Base-by-base conservation (phyloP, 2,113 vertebrate species). In the Sitta europaea region DNA sequence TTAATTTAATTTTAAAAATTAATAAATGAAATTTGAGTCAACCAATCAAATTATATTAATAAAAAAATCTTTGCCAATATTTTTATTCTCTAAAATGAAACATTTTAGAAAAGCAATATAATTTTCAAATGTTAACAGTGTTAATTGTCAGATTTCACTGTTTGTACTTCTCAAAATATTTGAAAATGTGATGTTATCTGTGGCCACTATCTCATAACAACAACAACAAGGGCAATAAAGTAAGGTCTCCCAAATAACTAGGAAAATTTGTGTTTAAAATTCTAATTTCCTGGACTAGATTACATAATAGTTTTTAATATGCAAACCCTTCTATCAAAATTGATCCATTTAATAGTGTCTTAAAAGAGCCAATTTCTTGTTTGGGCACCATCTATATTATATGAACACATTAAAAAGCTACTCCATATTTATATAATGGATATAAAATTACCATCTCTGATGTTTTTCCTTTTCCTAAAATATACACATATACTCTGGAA, bases 21-120 rank as follows among this genome's bases (percentile, higher is more conserved):
- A 63, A 48, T 57, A 73, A 65, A 63, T 33, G 4, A 75, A 82
- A 73, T 67, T 53, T 65, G 35, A 65, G 3, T 38, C 15, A 78
- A 28, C 1, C 2, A 67, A 36, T 13, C 20, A 10, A 88, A 74
- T 21, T 0, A 11, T 47, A 86, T 15, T 2, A 1, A 67, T 25
- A 63, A 63, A 61, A 53, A 48, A 40, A 25, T 31, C 1, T 45
- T 77, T 83, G 13, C 1, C 20, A 45, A n/a, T 4, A 24, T 11
- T 33, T 54, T 79, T 90, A 71, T 55, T 14, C 28, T 61, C 4
- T 48, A 63, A 86, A 91, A 67, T 28, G 50, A 67, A 79, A 88
- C 1, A 87, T 29, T 92, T 78, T 65, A 57, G 61, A 79, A 85
- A 53, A 43, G 3, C 8, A 54, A 50, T 68, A 72, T 33, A 45